phyloP scores from a whole-genome alignment of 2,888 invertebrate species.

The Amphipyra berbera region DNA sequence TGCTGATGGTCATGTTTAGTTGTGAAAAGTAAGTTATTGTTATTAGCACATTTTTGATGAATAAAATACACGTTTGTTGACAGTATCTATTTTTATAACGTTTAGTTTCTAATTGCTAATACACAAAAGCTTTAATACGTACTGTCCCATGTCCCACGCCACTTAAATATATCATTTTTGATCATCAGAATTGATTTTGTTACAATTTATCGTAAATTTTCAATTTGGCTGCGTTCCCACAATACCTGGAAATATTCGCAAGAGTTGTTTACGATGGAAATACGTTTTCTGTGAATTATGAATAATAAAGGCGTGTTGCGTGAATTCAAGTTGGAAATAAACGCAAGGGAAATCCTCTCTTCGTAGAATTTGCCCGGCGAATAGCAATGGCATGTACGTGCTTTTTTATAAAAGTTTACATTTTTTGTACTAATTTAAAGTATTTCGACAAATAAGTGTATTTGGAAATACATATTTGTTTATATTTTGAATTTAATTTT shows the following conservation, averaged over 20 bases:
- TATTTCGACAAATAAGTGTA: slow-evolving; percentile 1
- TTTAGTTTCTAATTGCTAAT: neutral
- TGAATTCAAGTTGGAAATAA: slow-evolving; percentile 47
- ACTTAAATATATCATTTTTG: neutral
- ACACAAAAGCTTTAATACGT: neutral
- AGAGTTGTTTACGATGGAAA: slow-evolving; percentile 52
- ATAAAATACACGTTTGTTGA: neutral
- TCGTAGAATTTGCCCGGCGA: slow-evolving; percentile 40
- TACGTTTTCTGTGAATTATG: slow-evolving; percentile 54
- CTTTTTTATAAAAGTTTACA: slow-evolving; percentile 8
- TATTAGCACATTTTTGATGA: neutral
- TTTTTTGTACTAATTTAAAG: too few species aligned
- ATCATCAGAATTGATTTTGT: slow-evolving; percentile 20
- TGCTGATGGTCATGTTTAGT: too few species aligned
- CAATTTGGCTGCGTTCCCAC: slow-evolving; percentile 55
- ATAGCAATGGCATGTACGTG: slow-evolving; percentile 12
- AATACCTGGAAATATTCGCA: slow-evolving; percentile 53
- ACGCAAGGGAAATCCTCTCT: slow-evolving; percentile 44
- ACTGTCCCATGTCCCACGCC: neutral
- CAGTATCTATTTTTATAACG: neutral
- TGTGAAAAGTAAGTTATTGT: too few species aligned
- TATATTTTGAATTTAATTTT: too few species aligned
- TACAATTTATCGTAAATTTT: slow-evolving; percentile 27
- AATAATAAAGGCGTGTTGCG: slow-evolving; percentile 42
- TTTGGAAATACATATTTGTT: neutral